Evolutionary conservation across 2,113 vertebrate genomes (phyloP), one percentile per base, ranked within the genome.

Genomic region (Hippocampus barbouri): DNA sequence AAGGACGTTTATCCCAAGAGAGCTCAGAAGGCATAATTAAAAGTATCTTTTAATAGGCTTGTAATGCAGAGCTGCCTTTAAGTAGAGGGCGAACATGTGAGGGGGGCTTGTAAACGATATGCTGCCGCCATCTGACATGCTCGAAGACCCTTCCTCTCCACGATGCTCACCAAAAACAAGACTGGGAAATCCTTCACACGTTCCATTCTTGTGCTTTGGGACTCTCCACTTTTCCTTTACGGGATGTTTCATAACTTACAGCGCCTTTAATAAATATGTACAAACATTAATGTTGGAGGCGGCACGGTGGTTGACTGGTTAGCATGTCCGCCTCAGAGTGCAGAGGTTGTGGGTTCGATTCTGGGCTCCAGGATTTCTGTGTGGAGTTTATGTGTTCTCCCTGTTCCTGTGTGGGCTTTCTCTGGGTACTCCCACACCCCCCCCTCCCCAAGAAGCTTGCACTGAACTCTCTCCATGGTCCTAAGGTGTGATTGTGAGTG

Each of bases 41-140:
- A 89, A 91, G 83, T 86, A 80, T 87, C 86, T 91, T 90, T 60
- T 79, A 80, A 85, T 92, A 91, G 87, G 86, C 80, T 88, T 91
- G 86, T 90, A 87, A 76, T 81, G 77, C 77, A 91, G 80, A 89
- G 90, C 89, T 89, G 87, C 89, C 78, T 88, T 47, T 91, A 92
- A 94, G 90, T 87, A 90, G 78, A 89, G 89, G 89, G 83, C 67
- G 81, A 85, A 87, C 90, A 79, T 83, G 81, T n/a, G 41, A 72
- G 34, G 80, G 86, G 77, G 41, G 86, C 74, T 76, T 91, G 82
- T 85, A 93, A 92, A 87, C 90, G 89, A 91, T 88, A 91, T 74
- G 69, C 87, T 83, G 86, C 47, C 18, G 20, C 64, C 63, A 43
- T 43, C 40, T 65, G 87, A 89, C 87, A 88, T 83, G 78, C 56